phyloP scores from a whole-genome alignment of 2,888 invertebrate species.

The Lepidocyrtinus sp. region DNA sequence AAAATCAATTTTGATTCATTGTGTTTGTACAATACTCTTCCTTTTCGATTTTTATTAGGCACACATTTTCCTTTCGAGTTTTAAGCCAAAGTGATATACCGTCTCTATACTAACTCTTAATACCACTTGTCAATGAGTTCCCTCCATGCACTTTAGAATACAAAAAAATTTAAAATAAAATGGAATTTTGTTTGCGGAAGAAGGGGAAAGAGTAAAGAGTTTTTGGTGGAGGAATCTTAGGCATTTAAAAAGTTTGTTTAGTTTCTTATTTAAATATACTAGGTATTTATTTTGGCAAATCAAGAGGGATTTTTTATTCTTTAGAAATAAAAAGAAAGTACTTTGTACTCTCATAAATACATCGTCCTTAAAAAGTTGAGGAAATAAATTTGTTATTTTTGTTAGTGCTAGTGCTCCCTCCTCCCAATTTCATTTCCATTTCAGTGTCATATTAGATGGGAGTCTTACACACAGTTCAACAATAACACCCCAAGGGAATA shows the following conservation, averaged over 20 bases:
- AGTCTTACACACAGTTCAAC: not conserved
- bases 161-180: too few relatives aligned
- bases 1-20: not conserved
- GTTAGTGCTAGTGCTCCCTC: not conserved
- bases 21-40: not conserved
- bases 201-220: too few relatives aligned
- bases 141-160: too few relatives aligned
- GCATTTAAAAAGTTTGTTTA: not conserved
- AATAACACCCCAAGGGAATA: constrained; percentile 29
- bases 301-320: not conserved
- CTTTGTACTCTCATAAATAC: not conserved
- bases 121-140: too few relatives aligned
- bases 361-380: not conserved
- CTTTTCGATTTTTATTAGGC: not conserved
- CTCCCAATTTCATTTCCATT: not conserved
- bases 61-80: not conserved
- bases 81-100: not conserved
- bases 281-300: not conserved
- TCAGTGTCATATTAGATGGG: not conserved
- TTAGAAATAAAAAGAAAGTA: not conserved
- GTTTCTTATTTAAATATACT: not conserved
- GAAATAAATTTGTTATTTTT: constrained; percentile 14
- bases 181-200: too few relatives aligned
- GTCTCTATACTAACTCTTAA: not conserved
- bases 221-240: too few relatives aligned